Evolutionary conservation across 2,888 invertebrate species (phyloP).

Genomic region (Macaria liturata): DNA sequence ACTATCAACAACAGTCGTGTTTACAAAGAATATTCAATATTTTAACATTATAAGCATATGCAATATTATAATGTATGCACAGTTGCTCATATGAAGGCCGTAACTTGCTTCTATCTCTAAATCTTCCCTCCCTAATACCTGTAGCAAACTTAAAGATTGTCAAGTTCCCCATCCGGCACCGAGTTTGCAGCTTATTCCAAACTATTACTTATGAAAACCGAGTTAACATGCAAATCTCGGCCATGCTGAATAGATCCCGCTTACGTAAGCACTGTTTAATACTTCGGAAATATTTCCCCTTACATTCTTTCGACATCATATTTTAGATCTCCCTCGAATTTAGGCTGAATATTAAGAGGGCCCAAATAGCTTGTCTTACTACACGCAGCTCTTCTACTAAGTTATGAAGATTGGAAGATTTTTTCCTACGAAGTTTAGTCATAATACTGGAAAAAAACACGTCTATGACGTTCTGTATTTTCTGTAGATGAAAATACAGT

Average conservation of each 20-base stretch:
- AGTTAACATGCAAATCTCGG: slow-evolving; percentile 78
- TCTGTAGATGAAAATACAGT: no score
- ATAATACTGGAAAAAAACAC: neutral
- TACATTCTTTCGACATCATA: slow-evolving; percentile 42
- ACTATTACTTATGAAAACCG: slow-evolving; percentile 74
- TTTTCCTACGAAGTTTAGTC: slow-evolving; percentile 13
- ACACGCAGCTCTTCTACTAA: slow-evolving; percentile 15
- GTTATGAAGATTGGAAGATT: slow-evolving; percentile 33
- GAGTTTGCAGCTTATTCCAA: slow-evolving; percentile 65
- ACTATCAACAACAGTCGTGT: no score
- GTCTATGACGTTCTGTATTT: no score
- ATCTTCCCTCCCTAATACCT: slow-evolving; percentile 54
- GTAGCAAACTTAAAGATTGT: slow-evolving; percentile 38
- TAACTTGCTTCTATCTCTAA: neutral
- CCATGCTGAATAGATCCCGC: slow-evolving; percentile 57
- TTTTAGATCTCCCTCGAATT: slow-evolving; percentile 44
- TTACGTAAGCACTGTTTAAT: slow-evolving; percentile 57
- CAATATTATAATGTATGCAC: no score
- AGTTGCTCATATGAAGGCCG: no score
- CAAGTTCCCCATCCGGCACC: slow-evolving; percentile 55
- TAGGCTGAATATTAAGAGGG: slow-evolving; percentile 40
- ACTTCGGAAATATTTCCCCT: slow-evolving; percentile 47
- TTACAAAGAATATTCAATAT: no score
- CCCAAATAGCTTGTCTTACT: slow-evolving; percentile 21
- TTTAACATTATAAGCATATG: no score